phyloP scores from a whole-genome alignment of 2,113 vertebrate species.

The Salvelinus sp. region DNA sequence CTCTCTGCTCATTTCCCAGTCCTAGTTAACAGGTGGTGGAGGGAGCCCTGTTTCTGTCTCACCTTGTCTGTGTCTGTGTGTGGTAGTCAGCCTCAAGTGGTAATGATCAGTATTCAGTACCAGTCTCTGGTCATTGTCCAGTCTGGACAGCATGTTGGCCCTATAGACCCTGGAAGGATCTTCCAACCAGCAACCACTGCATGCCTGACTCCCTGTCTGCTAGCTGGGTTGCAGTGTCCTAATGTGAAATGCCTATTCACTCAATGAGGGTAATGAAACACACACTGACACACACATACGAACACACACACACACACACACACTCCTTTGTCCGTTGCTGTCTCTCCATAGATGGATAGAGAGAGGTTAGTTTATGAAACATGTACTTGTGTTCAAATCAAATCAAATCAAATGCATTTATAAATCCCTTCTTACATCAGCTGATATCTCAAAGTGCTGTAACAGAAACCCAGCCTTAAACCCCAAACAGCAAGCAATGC shows the following conservation, averaged over 20 bases:
- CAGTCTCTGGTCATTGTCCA: conserved; percentile 13
- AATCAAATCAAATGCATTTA: no score
- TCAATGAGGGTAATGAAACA: neutral
- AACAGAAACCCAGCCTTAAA: no score
- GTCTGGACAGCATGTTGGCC: conserved; percentile 6
- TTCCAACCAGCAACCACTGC: neutral
- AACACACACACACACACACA: neutral
- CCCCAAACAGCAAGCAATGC: no score
- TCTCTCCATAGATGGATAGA: conserved; percentile 10
- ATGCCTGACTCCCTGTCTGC: neutral
- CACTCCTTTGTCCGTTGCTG: neutral
- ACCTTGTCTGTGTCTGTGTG: neutral
- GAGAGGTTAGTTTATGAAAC: conserved; percentile 20
- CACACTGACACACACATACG: neutral
- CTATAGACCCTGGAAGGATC: neutral
- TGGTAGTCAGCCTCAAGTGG: conserved; percentile 26
- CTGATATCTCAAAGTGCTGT: no score
- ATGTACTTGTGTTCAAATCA: conserved; percentile 24
- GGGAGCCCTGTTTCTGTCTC: neutral
- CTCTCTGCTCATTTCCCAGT: conserved; percentile 33
- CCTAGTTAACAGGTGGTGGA: conserved; percentile 33
- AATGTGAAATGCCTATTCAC: neutral
- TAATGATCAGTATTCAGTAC: conserved; percentile 37
- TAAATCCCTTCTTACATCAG: no score
- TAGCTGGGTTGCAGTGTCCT: neutral